phyloP scores from a whole-genome alignment of 1,140 invertebrate genomes.

The Drosophila chauvacae region DNA sequence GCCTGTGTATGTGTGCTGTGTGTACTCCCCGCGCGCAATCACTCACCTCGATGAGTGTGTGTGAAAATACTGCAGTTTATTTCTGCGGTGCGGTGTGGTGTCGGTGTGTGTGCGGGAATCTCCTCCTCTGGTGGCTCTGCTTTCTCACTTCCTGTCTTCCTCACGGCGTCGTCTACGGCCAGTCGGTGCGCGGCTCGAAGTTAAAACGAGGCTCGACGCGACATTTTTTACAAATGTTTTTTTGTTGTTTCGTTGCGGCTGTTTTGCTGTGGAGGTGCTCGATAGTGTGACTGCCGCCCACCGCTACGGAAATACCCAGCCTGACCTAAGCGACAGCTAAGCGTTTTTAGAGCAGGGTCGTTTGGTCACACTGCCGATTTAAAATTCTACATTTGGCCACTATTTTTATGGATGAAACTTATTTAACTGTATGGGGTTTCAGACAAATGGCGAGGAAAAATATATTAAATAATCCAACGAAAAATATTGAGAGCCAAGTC shows the following conservation, averaged over 20 bases:
- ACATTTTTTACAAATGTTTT: conserved; percentile 73
- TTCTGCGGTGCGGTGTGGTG: conserved; percentile 24
- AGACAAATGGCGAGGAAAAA: neutral
- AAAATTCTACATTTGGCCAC: neutral
- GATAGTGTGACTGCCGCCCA: conserved; percentile 5
- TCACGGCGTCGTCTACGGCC: conserved; percentile 16
- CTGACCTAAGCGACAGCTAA: rapidly evolving
- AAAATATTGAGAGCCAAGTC: too few species aligned
- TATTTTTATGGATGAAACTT: neutral
- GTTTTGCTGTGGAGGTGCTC: conserved; percentile 40
- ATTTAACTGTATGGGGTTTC: neutral
- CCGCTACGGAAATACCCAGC: neutral
- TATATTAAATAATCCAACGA: too few species aligned
- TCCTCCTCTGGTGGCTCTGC: conserved; percentile 13
- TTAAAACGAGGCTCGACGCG: conserved; percentile 41
- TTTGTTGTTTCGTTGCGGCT: conserved; percentile 70
- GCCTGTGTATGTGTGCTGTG: conserved; percentile 32
- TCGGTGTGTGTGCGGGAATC: conserved; percentile 30
- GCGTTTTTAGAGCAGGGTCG: too few species aligned
- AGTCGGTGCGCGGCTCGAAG: conserved; percentile 38
- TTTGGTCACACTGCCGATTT: conserved; percentile 3
- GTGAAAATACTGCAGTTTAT: conserved; percentile 73
- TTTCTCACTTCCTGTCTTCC: conserved; percentile 13
- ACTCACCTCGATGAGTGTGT: conserved; percentile 60
- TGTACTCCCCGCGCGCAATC: conserved; percentile 54